Evolutionary conservation across 1,140 invertebrate species (phyloP).

Genomic region (Dryas iulia): DNA sequence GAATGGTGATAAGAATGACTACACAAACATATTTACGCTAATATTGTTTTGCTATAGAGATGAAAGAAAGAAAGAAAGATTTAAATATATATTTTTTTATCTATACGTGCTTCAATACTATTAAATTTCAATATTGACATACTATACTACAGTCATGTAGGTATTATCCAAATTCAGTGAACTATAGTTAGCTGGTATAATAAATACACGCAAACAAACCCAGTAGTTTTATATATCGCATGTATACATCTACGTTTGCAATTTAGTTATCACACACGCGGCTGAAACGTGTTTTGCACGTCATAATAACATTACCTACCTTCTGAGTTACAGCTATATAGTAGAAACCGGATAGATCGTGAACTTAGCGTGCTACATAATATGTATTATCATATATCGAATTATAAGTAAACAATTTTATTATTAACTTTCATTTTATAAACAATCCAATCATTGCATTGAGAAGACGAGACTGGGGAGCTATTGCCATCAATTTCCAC

Average conservation of each 20-base stretch:
- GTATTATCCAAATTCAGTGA: too few species aligned
- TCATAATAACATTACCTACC: slow-evolving; percentile 21
- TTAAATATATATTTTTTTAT: too few species aligned
- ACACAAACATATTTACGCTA: too few species aligned
- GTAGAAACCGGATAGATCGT: slow-evolving; percentile 42
- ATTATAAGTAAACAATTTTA: slow-evolving; percentile 17
- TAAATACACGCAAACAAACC: background rate
- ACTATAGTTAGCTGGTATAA: too few species aligned
- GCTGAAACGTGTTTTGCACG: slow-evolving; percentile 36
- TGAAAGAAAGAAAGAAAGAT: too few species aligned
- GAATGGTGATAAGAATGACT: too few species aligned
- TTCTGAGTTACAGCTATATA: slow-evolving; percentile 22
- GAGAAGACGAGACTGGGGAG: background rate
- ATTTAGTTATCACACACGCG: slow-evolving; percentile 28
- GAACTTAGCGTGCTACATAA: slow-evolving; percentile 41
- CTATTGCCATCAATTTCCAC: too few species aligned
- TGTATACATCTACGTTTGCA: background rate
- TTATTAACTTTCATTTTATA: slow-evolving; percentile 17
- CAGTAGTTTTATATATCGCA: background rate
- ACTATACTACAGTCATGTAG: too few species aligned
- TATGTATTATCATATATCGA: slow-evolving; percentile 46
- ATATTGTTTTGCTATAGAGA: too few species aligned
- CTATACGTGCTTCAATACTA: too few species aligned
- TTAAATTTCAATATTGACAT: too few species aligned
- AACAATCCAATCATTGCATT: background rate